Evolutionary conservation across 2,888 invertebrate species (phyloP), one percentile per base, ranked within the genome.

Genomic region (Nemurella pictetii): DNA sequence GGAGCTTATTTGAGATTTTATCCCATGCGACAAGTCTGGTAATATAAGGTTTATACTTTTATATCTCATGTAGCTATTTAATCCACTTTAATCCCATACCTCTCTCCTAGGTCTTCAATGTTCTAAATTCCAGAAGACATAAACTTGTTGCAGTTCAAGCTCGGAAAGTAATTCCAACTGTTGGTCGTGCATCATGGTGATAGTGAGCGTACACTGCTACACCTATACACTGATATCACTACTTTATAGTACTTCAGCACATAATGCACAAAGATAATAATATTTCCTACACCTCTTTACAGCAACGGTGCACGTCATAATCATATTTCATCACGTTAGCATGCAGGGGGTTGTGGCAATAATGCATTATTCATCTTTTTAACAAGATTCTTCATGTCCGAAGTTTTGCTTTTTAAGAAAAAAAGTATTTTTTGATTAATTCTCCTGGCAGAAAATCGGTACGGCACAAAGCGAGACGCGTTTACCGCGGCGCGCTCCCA

Each of bases 1-100:
- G n/a, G n/a, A 78, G 78, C 78, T 78, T 78, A 78, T 78, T 78
- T 78, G 30, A 30, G 78, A 78, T 78, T 28, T 29, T 78, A 78
- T 78, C 78, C 28, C 9, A 12, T 20, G 55, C 55, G 55, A 55
- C 55, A 55, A 55, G 55, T 55, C 55, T 55, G 55, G 55, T 28
- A 27, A 75, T 75, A 75, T 75, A 75, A 75, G 30, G 78, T 30
- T 78, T 78, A n/a, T n/a, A 78, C 78, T 78, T 78, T 78, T 78
- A 78, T 78, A 78, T 78, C 78, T 78, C 78, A 30, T 30, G 29
- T 30, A 29, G 78, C 78, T 30, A 78, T 78, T 78, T 78, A 78
- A 78, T 78, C 78, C 78, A 30, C 26, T 78, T 78, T 78, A 78
- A 78, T 78, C 78, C 78, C 30, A 30, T 9, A 30, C 30, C 78